Evolutionary conservation across 2,888 invertebrate species (phyloP).

Genomic region (Dioctria linearis): DNA sequence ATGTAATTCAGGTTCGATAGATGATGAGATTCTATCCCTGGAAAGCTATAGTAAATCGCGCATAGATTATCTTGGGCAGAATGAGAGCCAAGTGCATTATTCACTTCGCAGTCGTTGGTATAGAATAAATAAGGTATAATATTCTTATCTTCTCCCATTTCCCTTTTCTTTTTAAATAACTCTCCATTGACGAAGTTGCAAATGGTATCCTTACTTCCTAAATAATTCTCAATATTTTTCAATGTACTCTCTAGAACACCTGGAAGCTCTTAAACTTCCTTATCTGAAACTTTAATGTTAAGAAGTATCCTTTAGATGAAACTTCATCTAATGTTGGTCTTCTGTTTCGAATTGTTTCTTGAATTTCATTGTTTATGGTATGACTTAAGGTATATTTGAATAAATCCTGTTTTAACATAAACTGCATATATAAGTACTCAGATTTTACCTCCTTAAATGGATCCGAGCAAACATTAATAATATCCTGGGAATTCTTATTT

Average conservation of each 20-base stretch:
- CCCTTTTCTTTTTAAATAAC: too few species aligned
- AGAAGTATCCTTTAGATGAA: not conserved
- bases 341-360: not conserved
- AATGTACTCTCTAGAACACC: not conserved
- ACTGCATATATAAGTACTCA: not conserved
- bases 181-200: slow-evolving; percentile 8
- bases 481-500: not conserved
- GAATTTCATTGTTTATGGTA: slow-evolving; percentile 4
- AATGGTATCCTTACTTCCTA: not conserved
- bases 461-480: not conserved
- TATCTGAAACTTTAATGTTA: slow-evolving; percentile 6
- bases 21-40: too few species aligned
- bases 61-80: not conserved
- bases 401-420: not conserved
- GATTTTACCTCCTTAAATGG: not conserved
- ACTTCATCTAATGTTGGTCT: not conserved
- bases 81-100: slow-evolving; percentile 49
- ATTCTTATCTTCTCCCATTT: not conserved
- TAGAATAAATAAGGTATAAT: slow-evolving; percentile 31
- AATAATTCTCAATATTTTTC: not conserved
- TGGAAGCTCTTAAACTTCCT: slow-evolving; percentile 5
- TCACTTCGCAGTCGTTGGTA: slow-evolving; percentile 49
- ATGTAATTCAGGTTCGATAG: not conserved
- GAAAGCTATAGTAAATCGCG: slow-evolving; percentile 1
- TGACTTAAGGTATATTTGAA: slow-evolving; percentile 1